Percentiles rank a stretch among this genome's conserved stretches.
Conservation (phyloP, 2,888 invertebrate genomes). For the Drosophila tanythrix region DNA sequence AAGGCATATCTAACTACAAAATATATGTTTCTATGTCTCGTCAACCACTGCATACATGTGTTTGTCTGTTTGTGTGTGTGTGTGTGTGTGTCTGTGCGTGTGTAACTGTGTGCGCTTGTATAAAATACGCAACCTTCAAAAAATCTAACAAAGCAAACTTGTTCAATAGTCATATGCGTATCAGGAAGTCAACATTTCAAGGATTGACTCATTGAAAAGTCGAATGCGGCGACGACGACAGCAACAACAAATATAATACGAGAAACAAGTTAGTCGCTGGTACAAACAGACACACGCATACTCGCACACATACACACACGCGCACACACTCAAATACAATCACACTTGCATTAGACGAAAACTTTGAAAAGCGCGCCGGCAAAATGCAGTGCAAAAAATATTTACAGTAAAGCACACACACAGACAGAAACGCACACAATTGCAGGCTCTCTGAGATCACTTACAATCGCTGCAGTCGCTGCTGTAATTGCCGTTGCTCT, state of each 20-base stretch:
- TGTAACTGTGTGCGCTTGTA: constrained; percentile 53
- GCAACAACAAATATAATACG: constrained; percentile 54
- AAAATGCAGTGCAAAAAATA: constrained; percentile 73
- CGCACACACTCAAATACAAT: constrained; percentile 10
- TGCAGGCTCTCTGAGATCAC: constrained; percentile 57
- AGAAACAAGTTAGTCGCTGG: constrained; percentile 68
- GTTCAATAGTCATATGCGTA: constrained; percentile 84
- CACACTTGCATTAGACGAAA: constrained; percentile 54
- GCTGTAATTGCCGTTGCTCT: constrained; percentile 30
- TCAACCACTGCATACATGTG: constrained; percentile 42
- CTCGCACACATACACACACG: constrained; percentile 27
- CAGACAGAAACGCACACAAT: neutral
- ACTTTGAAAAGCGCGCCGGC: constrained; percentile 74
- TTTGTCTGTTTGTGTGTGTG: constrained; percentile 23
- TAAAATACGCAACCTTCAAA: constrained; percentile 83
- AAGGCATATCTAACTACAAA: constrained; percentile 62
- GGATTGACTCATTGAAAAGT: constrained; percentile 84
- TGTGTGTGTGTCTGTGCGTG: constrained; percentile 24
- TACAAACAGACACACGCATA: constrained; percentile 38
- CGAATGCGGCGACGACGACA: constrained; percentile 71
- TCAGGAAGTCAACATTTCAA: constrained; percentile 84
- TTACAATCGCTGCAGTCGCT: constrained; percentile 41
- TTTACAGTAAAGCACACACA: constrained; percentile 71
- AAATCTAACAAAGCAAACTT: constrained; percentile 82
- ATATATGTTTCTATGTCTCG: constrained; percentile 41